Base-by-base conservation (phyloP, 2,888 invertebrate genomes). In the Drosophila testacea region DNA sequence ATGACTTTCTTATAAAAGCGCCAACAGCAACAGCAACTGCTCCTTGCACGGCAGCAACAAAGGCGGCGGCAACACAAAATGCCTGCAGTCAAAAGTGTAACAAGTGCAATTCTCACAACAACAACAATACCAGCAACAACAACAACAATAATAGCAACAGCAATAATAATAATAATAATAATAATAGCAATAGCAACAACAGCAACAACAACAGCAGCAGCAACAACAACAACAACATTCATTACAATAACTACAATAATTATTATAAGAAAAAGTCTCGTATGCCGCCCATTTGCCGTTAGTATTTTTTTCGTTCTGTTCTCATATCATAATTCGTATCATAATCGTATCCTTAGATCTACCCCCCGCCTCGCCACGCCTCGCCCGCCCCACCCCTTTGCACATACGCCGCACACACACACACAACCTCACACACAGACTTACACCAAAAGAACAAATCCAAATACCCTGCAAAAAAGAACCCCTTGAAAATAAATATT, bases 261-360 rank as follows among this genome's bases (percentile, higher is more conserved):
- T 92, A 91, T 86, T 92, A 91, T 91, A 90, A 91, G 79, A 92
- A 92, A 91, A 92, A 92, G 83, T 90, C 92, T 85, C 92, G 92
- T 90, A 89, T 92, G 90, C 90, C 91, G 88, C 90, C 92, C 88
- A 91, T 91, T 91, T 92, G 92, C 92, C 91, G 92, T 92, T 92
- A 92, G 92, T 92, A 92, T 92, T 78, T 27, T 57, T 69, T 61
- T 72, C 70, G 67, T 66, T 74, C 51, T 74, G 62, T 59, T 77
- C 69, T 69, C 60, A 54, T 61, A 65, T 55, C 75, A 75, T 50
- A 47, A 54, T 13, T 56, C 63, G 47, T 57, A 64, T 70, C 76
- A 69, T 69, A 76, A 42, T 16, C 16, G 16, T 54, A 38, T 38
- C 38, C 36, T 67, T 46, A 48, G 41, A 41, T 13, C 27, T n/a